These are phyloP conservation scores for Dallia pectoralis DNA, from an alignment of 2,797 vertebrate genomes.

Conservation along the genomic window DNA sequence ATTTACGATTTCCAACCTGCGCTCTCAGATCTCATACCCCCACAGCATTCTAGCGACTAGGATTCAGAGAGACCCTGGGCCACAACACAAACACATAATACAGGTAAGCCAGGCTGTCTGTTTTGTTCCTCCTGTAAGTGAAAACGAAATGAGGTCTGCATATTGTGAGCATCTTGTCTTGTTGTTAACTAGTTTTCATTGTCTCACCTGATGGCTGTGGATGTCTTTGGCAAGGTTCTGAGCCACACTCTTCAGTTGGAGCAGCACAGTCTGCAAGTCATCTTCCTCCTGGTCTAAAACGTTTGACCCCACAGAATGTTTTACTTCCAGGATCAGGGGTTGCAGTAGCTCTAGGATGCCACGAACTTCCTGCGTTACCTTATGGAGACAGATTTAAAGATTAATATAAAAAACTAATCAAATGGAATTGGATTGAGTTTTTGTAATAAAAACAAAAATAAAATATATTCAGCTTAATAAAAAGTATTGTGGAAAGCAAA, in stretches of 20 bases:
- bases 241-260: slow-evolving; percentile 63
- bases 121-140: background rate
- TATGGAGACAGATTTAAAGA: background rate
- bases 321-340: slow-evolving; percentile 58
- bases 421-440: background rate
- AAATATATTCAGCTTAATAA: background rate
- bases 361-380: slow-evolving; percentile 64
- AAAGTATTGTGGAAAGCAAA: background rate
- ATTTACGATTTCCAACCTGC: background rate
- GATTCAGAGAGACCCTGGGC: background rate
- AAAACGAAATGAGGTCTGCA: background rate
- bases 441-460: background rate
- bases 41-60: background rate
- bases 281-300: slow-evolving; percentile 37
- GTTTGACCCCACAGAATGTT: slow-evolving; percentile 18
- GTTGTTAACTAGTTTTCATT: background rate
- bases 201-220: slow-evolving; percentile 63
- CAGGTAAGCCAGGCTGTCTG: background rate
- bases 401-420: background rate
- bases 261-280: slow-evolving; percentile 57
- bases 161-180: slow-evolving; percentile 26
- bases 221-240: slow-evolving; percentile 51
- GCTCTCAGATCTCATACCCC: background rate
- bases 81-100: background rate
- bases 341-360: slow-evolving; percentile 58